A percentile compares a stretch with the other conserved stretches of the same genome.
Conservation (phyloP, 1,140 invertebrate genomes). For the Arion vulgaris region DNA sequence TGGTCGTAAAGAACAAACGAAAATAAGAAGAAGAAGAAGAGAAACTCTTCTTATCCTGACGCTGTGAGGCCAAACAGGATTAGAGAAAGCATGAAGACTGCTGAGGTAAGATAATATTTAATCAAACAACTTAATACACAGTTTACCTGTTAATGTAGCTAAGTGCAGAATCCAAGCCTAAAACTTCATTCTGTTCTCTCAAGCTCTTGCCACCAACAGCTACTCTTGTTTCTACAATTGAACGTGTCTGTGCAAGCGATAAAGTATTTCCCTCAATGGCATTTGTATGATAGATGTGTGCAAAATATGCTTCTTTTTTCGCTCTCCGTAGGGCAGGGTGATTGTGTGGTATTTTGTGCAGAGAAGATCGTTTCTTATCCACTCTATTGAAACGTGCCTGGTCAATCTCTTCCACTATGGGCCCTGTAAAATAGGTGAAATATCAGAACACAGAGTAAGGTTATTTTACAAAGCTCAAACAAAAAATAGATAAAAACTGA, state of each 20-base stretch:
- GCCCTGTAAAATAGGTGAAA: conserved; percentile 67
- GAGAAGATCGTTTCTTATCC: conserved; percentile 87
- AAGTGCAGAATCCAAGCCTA: conserved; percentile 89
- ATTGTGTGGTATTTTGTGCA: conserved; percentile 86
- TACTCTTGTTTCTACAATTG: conserved; percentile 92
- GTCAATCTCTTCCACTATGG: conserved; percentile 92
- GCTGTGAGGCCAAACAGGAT: too few relatives aligned
- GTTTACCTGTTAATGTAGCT: conserved; percentile 95
- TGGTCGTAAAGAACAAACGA: too few relatives aligned
- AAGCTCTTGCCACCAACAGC: conserved; percentile 95
- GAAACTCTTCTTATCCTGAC: too few relatives aligned
- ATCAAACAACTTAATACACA: background rate
- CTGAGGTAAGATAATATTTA: too few relatives aligned
- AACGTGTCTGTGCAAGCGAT: conserved; percentile 91
- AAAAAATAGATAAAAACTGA: too few relatives aligned
- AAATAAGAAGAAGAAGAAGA: too few relatives aligned
- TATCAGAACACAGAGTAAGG: too few relatives aligned
- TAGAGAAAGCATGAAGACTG: too few relatives aligned
- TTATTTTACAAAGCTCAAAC: too few relatives aligned
- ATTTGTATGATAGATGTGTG: conserved; percentile 97
- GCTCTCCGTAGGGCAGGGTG: conserved; percentile 85
- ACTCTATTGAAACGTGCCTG: conserved; percentile 82
- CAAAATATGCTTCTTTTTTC: conserved; percentile 95
- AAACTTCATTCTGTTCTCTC: conserved; percentile 93
- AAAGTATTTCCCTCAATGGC: conserved; percentile 98